Percentiles rank a stretch among this genome's conserved stretches.
These are phyloP conservation scores for Rutilus rutilus DNA, from an alignment of 2,113 vertebrate species.

Conservation along the genomic window DNA sequence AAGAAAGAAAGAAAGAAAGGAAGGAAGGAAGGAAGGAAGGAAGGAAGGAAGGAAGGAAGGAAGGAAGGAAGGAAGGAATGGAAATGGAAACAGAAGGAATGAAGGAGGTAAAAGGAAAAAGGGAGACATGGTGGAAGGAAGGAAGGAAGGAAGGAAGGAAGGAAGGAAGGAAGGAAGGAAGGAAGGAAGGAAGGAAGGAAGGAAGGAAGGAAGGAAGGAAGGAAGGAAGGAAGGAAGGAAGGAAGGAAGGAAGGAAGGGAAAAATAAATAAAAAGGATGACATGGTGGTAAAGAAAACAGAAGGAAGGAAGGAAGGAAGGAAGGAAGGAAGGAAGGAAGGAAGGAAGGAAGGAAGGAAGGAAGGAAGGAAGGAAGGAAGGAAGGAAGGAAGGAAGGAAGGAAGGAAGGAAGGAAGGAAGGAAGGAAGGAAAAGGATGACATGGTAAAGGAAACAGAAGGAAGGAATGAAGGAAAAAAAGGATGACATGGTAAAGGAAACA, in stretches of 20 bases:
- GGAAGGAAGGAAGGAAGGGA: too few species aligned
- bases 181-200: background rate
- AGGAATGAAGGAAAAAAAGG: background rate
- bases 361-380: background rate
- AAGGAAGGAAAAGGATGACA: too few species aligned
- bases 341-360: background rate
- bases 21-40: background rate
- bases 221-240: background rate
- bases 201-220: background rate
- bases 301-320: background rate
- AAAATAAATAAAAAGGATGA: too few species aligned
- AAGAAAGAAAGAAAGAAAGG: background rate
- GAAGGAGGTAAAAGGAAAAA: background rate
- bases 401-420: too few species aligned
- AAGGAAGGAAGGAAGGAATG: background rate
- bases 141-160: too few species aligned
- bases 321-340: background rate
- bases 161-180: background rate
- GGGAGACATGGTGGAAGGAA: background rate
- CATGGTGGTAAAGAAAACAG: too few species aligned
- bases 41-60: background rate
- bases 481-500: background rate
- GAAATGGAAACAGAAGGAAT: background rate
- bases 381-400: too few species aligned
- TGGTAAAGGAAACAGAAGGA: background rate